Conservation (phyloP, 2,113 vertebrate genomes). For the Odontophorus gujanensis region DNA sequence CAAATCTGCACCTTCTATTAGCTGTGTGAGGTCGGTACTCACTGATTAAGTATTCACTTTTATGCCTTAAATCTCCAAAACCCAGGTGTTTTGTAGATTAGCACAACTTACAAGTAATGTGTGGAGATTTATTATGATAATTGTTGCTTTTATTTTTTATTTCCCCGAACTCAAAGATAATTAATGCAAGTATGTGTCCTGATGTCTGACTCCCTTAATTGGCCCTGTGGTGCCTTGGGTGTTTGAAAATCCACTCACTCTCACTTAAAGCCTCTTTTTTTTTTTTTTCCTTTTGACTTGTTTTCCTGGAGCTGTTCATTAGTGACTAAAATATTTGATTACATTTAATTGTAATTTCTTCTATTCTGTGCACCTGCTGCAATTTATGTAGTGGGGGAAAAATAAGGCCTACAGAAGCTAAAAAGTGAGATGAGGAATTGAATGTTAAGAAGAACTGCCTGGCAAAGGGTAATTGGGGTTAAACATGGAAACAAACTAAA, state of each 20-base stretch:
- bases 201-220: conserved; percentile 86
- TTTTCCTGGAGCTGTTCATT: conserved; percentile 86
- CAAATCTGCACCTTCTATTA: conserved; percentile 46
- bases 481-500: conserved; percentile 79
- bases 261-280: conserved; percentile 71
- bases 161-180: conserved; percentile 85
- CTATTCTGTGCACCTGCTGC: conserved; percentile 84
- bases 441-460: conserved; percentile 78
- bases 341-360: conserved; percentile 86
- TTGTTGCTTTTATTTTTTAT: conserved; percentile 88
- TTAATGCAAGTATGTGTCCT: conserved; percentile 86
- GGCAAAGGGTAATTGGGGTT: conserved; percentile 80
- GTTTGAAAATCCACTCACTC: conserved; percentile 82
- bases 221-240: conserved; percentile 81
- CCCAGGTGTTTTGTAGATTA: conserved; percentile 83
- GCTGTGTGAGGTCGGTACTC: conserved; percentile 42
- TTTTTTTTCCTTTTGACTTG: conserved; percentile 75
- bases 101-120: conserved; percentile 79
- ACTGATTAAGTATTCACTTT: conserved; percentile 68
- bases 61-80: conserved; percentile 73
- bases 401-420: conserved; percentile 72
- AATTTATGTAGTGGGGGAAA: conserved; percentile 74
- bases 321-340: conserved; percentile 87
- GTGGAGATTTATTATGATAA: conserved; percentile 86
- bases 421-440: conserved; percentile 68